phyloP scores from a whole-genome alignment of 2,888 invertebrate species.

The Conus canariensis region DNA sequence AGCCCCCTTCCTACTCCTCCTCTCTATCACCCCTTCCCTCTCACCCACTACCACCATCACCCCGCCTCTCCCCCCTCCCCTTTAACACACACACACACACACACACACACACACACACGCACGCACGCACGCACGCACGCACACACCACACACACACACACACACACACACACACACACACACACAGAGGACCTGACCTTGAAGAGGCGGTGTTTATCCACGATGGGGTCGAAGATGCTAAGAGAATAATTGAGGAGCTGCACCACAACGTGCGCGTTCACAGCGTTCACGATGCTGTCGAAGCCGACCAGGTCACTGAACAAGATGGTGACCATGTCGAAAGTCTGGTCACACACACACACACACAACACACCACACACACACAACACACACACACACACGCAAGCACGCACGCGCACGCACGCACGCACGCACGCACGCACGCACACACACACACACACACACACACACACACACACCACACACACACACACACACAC shows the following conservation, averaged over 20 bases:
- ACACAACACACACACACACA: not conserved
- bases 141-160: no score
- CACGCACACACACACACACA: not conserved
- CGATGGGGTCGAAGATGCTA: conserved; percentile 89
- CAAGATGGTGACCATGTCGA: conserved; percentile 88
- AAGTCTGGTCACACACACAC: conserved; percentile 82
- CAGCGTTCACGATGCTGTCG: conserved; percentile 82
- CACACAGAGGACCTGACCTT: conserved; percentile 82
- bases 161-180: no score
- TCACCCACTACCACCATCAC: not conserved
- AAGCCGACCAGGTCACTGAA: conserved; percentile 87
- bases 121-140: no score
- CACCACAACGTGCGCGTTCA: conserved; percentile 88
- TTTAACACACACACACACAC: not conserved
- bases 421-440: not conserved
- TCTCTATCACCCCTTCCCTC: not conserved
- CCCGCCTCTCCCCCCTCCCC: not conserved
- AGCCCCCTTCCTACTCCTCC: not conserved
- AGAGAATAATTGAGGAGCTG: conserved; percentile 92
- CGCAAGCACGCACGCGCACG: not conserved
- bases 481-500: not conserved
- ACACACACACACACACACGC: no score
- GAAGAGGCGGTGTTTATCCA: conserved; percentile 91
- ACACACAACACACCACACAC: not conserved
- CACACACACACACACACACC: not conserved